Conservation (phyloP, 1,140 invertebrate species). For the Chymomyza costata region DNA sequence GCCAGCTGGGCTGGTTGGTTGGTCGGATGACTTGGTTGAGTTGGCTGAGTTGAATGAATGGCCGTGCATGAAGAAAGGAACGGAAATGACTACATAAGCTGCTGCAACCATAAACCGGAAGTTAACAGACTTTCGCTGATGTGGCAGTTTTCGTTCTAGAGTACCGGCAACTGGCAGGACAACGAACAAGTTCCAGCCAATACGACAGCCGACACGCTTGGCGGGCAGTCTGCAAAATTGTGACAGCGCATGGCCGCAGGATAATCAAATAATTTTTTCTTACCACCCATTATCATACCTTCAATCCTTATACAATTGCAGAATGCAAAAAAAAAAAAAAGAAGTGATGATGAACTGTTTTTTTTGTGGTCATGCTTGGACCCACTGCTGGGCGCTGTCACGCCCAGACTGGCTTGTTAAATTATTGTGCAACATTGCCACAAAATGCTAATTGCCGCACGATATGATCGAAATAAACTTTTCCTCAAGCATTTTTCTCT, state of each 20-base stretch:
- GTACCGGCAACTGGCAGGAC: slow-evolving; percentile 13
- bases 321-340: slow-evolving; percentile 7
- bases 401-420: slow-evolving; percentile 33
- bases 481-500: slow-evolving; percentile 1
- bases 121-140: slow-evolving; percentile 73
- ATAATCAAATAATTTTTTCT: slow-evolving; percentile 72
- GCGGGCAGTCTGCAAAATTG: slow-evolving; percentile 68
- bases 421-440: slow-evolving; percentile 70
- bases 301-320: slow-evolving; percentile 1
- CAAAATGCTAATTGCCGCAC: slow-evolving; percentile 70
- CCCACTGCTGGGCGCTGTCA: not conserved
- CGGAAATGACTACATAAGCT: slow-evolving; percentile 72
- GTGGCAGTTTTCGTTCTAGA: slow-evolving; percentile 57
- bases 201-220: slow-evolving; percentile 42
- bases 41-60: slow-evolving; percentile 65
- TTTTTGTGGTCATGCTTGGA: not conserved
- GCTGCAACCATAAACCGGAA: slow-evolving; percentile 73
- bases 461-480: slow-evolving; percentile 49
- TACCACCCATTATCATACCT: slow-evolving; percentile 7
- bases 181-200: not conserved
- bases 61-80: slow-evolving; percentile 11
- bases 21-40: slow-evolving; percentile 8
- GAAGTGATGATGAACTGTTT: not conserved
- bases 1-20: slow-evolving; percentile 41
- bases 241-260: slow-evolving; percentile 71